phyloP scores from a whole-genome alignment of 2,888 invertebrate genomes.

The Andrena chrysosceles region DNA sequence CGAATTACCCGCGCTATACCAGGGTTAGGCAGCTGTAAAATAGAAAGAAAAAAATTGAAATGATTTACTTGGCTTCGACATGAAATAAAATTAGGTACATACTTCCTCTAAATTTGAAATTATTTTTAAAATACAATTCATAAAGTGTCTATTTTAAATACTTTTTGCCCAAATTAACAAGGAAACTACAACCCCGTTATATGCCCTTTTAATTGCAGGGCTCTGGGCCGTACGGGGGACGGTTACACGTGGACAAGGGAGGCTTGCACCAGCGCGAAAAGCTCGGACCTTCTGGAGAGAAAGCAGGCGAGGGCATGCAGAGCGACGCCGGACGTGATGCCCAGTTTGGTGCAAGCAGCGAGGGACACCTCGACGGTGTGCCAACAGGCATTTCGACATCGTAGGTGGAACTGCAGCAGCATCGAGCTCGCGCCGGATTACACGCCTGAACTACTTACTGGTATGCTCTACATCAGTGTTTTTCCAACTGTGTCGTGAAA shows the following conservation, averaged over 20 bases:
- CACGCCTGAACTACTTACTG: constrained; percentile 92
- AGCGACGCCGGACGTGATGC: constrained; percentile 90
- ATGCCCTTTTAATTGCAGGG: constrained; percentile 68
- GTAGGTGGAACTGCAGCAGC: constrained; percentile 94
- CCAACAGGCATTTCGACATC: constrained; percentile 89
- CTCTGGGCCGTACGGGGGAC: constrained; percentile 79
- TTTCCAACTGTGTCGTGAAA: too few relatives aligned
- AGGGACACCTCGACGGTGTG: constrained; percentile 89
- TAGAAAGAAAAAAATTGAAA: too few relatives aligned
- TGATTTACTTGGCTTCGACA: too few relatives aligned
- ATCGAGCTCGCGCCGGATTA: constrained; percentile 90
- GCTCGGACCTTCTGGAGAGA: constrained; percentile 87
- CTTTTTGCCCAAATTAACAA: too few relatives aligned
- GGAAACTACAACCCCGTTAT: too few relatives aligned
- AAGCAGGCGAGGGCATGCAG: constrained; percentile 89
- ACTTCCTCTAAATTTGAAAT: too few relatives aligned
- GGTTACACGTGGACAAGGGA: constrained; percentile 81
- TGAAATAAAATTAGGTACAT: too few relatives aligned
- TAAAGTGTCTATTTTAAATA: too few relatives aligned
- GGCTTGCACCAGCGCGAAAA: constrained; percentile 83
- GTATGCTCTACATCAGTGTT: constrained; percentile 83
- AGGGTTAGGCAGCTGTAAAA: too few relatives aligned
- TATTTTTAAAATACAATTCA: too few relatives aligned
- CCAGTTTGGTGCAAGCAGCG: constrained; percentile 91
- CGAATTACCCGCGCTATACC: too few relatives aligned